These are phyloP conservation scores for Boloria euphrosyne DNA, from an alignment of 2,888 invertebrate species.

Conservation along the genomic window DNA sequence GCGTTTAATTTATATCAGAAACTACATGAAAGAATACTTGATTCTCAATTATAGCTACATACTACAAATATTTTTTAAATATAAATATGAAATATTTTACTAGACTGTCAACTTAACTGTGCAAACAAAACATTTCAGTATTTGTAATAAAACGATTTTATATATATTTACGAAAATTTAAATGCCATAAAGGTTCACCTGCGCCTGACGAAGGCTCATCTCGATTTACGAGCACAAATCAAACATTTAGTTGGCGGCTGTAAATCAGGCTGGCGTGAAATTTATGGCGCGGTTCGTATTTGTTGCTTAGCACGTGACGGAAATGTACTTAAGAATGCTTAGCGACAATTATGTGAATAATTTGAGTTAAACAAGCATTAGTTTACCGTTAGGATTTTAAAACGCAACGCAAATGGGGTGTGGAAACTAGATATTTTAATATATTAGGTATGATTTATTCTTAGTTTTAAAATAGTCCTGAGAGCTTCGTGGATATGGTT, in stretches of 20 bases:
- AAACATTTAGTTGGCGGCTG: slow-evolving; percentile 75
- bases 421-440: too few species aligned
- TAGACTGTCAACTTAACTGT: too few species aligned
- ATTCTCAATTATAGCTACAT: too few species aligned
- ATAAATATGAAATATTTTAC: too few species aligned
- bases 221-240: slow-evolving; percentile 80
- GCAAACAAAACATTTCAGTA: neutral
- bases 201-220: slow-evolving; percentile 72
- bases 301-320: slow-evolving; percentile 58
- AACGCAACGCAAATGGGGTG: too few species aligned
- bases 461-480: too few species aligned
- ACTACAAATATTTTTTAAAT: too few species aligned
- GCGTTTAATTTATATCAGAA: too few species aligned
- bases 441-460: too few species aligned
- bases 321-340: slow-evolving; percentile 45
- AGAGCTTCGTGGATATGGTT: too few species aligned
- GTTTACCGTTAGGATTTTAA: neutral
- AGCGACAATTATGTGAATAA: slow-evolving; percentile 29
- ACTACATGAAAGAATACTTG: too few species aligned
- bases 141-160: slow-evolving; percentile 13
- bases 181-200: slow-evolving; percentile 54
- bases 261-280: slow-evolving; percentile 75
- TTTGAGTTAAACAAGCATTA: neutral
- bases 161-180: slow-evolving; percentile 37
- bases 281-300: slow-evolving; percentile 65